Evolutionary conservation across 2,888 invertebrate genomes (phyloP), one percentile per base, ranked within the genome.

Genomic region (Oscheius onirici): DNA sequence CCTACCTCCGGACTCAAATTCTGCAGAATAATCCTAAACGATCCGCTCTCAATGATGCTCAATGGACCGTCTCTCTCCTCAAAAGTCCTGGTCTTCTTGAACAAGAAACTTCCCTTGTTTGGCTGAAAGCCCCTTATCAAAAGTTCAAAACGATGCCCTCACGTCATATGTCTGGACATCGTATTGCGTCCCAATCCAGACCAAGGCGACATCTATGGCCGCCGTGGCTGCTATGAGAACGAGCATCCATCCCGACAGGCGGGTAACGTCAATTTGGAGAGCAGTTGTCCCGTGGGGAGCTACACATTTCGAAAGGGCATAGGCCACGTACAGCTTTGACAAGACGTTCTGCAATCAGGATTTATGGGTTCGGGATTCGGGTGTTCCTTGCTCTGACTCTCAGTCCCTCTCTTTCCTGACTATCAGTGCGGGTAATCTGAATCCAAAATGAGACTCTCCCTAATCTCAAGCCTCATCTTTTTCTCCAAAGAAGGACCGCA

Each of bases 241-340:
- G 41, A 58, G n/a, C 58, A 58, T 58, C 58, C 58, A 58, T 58
- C 58, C 58, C 20, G 58, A 58, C 58, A 40, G 41, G 41, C 58
- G 40, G 40, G 58, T 58, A 41, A 58, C 41, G 20, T 58, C 58
- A n/a, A 58, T n/a, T 17, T 40, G 15, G 6, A 41, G 20, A 58
- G 41, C 20, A 11, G 34, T 40, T 40, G 58, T 58, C 41, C 58
- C 58, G 1, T 11, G 24, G 58, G 58, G 58, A 40, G 58, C 58
- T 13, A 41, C n/a, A 41, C 58, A 58, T n/a, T 58, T 20, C 15
- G 40, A 17, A 22, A 58, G 58, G 58, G 40, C 43, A n/a, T 40
- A 58, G 13, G 58, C 40, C 20, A 58, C 58, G 40, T 41, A 58
- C 5, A 58, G 13, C 17, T 58, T 58, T 8, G 58, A n/a, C 8